These are phyloP conservation scores for Holothuria leucospilota DNA, from an alignment of 53 echinoderm and acorn worm genomes.

Conservation along the genomic window DNA sequence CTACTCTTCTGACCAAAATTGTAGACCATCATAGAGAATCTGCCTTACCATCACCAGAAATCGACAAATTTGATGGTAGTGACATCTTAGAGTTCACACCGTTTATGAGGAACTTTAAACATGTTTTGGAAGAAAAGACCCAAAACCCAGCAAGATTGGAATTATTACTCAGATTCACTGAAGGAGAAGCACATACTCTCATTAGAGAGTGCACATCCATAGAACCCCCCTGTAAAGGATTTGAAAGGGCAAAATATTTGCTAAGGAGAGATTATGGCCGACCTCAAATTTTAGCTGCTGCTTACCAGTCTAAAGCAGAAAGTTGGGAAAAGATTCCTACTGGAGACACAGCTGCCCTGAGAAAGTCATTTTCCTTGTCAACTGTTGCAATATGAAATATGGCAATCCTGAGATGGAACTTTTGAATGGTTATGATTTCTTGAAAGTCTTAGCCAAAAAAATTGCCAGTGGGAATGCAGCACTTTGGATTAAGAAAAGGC, in stretches of 20 bases:
- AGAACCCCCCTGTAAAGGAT: slow-evolving; percentile 36
- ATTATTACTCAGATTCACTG: slow-evolving; percentile 61
- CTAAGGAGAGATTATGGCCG: slow-evolving; percentile 65
- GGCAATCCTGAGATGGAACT: slow-evolving; percentile 38
- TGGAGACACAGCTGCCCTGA: slow-evolving; percentile 46
- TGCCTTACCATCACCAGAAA: slow-evolving; percentile 40
- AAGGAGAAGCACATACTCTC: slow-evolving; percentile 69
- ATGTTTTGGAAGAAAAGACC: slow-evolving; percentile 66
- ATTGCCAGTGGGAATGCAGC: slow-evolving; percentile 55
- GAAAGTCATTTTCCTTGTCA: slow-evolving; percentile 67
- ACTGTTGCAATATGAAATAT: slow-evolving; percentile 56
- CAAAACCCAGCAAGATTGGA: slow-evolving; percentile 61
- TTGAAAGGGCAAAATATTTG: slow-evolving; percentile 53
- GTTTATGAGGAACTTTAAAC: slow-evolving; percentile 59
- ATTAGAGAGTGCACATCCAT: slow-evolving; percentile 66
- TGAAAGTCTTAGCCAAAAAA: slow-evolving; percentile 54
- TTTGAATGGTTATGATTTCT: slow-evolving; percentile 52
- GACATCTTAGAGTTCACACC: slow-evolving; percentile 40
- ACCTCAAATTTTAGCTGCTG: slow-evolving; percentile 50
- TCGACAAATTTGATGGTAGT: slow-evolving; percentile 54
- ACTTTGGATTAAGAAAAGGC: slow-evolving; percentile 61
- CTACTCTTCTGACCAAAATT: slow-evolving; percentile 48
- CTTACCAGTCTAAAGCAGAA: slow-evolving; percentile 59
- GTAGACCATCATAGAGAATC: slow-evolving; percentile 44
- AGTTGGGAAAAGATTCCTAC: slow-evolving; percentile 33